These are phyloP conservation scores for Nephrotoma flavescens DNA, from an alignment of 2,888 invertebrate species.

Conservation along the genomic window DNA sequence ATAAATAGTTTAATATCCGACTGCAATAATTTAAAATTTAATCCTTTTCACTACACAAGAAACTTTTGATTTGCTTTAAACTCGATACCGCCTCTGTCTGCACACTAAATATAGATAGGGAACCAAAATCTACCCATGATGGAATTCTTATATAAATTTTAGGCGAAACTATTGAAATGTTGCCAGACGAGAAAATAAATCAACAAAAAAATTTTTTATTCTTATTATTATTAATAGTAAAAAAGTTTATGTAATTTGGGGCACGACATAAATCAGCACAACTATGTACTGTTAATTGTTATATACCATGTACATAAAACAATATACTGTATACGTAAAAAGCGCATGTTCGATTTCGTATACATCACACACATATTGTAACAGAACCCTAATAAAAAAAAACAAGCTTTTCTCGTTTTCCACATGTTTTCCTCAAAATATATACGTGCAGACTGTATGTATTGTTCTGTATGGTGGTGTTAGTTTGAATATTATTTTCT, in stretches of 20 bases:
- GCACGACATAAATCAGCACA: neutral
- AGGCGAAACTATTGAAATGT: neutral
- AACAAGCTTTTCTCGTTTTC: neutral
- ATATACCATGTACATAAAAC: neutral
- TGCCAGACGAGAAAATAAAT: neutral
- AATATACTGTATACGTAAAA: neutral
- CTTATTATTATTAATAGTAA: neutral
- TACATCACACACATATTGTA: neutral
- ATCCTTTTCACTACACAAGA: neutral
- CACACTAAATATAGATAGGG: neutral
- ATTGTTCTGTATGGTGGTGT: neutral
- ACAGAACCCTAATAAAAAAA: neutral
- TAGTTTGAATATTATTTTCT: neutral
- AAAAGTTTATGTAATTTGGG: neutral
- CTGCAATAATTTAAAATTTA: neutral
- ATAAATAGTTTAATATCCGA: neutral
- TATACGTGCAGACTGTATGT: neutral
- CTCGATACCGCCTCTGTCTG: neutral
- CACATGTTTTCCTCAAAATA: neutral
- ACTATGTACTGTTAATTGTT: neutral
- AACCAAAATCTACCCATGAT: neutral
- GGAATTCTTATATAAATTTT: neutral
- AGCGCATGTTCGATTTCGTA: neutral
- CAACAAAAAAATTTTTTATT: neutral
- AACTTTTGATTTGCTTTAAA: neutral